Evolutionary conservation across 2,888 invertebrate genomes (phyloP), one percentile per base, ranked within the genome.

Genomic region (Tupiocoris notatus): DNA sequence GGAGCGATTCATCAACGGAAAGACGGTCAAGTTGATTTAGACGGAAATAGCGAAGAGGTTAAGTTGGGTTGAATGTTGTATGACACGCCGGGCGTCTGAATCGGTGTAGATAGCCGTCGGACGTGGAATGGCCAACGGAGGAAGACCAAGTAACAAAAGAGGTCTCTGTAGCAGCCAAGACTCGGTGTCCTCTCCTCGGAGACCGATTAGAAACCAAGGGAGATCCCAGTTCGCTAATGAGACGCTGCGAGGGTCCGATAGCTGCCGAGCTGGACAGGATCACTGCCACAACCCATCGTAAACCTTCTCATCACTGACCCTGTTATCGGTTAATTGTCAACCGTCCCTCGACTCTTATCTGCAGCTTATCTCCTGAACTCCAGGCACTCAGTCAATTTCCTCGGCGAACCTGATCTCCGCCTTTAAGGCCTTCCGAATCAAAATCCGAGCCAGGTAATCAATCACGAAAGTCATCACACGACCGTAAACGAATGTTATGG

Each of bases 171-270:
- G 21, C 22, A 24, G 67, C 18, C 57, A 54, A 54, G 67, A 21
- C 20, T 39, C 25, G 65, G 20, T 22, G 63, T 23, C 65, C 65
- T 20, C 22, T 57, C 23, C 57, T 16, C 12, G 57, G 21, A 67
- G 67, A 39, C 39, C 56, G 67, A 67, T 67, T 67, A 67, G 67
- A 39, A 39, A 39, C 6, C 39, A 12, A 39, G 39, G 39, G 39
- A 56, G 67, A 16, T 20, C 56, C 67, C 20, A n/a, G n/a, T n/a
- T n/a, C n/a, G n/a, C 67, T 67, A 67, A 67, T 67, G 67, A 67
- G 67, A 67, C 67, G 67, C 67, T 67, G 67, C 67, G 21, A 20
- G 57, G 16, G 57, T 12, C 56, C 56, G 67, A 67, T 67, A 67
- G 54, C 54, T 22, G n/a, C 56, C 57, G 22, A 65, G 25, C 57